A percentile compares a stretch with the other conserved stretches of the same genome.
phyloP scores from a whole-genome alignment of 2,113 vertebrate species.

The Pithys albifrons region DNA sequence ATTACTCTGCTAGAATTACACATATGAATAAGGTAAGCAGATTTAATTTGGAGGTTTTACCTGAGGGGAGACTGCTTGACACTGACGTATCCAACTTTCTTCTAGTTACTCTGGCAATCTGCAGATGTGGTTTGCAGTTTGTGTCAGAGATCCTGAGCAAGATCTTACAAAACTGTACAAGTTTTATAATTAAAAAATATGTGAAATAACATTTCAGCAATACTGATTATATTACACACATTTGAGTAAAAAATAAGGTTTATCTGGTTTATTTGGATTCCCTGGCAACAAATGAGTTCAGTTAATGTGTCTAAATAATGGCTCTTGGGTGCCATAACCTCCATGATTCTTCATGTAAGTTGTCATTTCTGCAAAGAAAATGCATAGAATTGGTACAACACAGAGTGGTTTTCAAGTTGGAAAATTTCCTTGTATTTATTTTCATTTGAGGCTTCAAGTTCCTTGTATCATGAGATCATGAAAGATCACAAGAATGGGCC shows the following conservation, averaged over 20 bases:
- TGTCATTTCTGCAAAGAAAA: constrained; percentile 23
- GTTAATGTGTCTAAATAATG: constrained; percentile 25
- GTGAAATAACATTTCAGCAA: not conserved
- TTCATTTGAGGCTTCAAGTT: not conserved
- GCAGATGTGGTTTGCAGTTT: not conserved
- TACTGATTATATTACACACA: not conserved
- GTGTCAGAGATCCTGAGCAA: not conserved
- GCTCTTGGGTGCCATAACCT: not conserved
- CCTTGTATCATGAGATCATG: not conserved
- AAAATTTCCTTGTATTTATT: not conserved
- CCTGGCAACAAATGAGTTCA: not conserved
- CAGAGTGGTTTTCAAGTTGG: not conserved
- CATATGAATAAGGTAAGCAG: not conserved
- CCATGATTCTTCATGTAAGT: not conserved
- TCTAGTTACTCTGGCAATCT: not conserved
- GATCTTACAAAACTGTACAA: not conserved
- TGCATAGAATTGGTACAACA: not conserved
- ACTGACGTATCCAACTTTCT: not conserved
- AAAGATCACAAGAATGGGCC: not conserved
- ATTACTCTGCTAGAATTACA: not conserved
- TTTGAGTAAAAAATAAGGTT: not conserved
- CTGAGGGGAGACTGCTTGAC: not conserved
- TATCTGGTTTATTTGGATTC: not conserved
- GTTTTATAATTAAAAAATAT: not conserved
- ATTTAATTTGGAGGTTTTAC: not conserved